Percentiles rank a stretch among this genome's conserved stretches.
Conservation (phyloP, 1,140 invertebrate species). For the Helicoverpa armigera region DNA sequence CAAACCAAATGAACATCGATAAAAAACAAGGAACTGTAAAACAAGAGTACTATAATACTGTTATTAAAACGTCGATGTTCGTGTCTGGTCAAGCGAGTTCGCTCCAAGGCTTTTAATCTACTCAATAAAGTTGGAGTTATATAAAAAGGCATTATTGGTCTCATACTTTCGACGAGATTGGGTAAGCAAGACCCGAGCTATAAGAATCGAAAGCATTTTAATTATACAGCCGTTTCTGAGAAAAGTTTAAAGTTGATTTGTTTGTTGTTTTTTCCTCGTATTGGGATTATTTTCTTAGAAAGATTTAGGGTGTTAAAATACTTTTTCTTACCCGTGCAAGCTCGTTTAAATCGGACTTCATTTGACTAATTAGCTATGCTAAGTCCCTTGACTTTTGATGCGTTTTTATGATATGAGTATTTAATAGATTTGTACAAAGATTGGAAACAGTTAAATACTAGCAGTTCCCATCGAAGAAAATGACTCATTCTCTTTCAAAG, state of each 20-base stretch:
- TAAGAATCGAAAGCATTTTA: conserved; percentile 46
- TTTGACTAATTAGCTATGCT: too few relatives aligned
- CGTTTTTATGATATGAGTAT: too few relatives aligned
- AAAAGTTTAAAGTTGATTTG: conserved; percentile 19
- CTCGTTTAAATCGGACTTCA: too few relatives aligned
- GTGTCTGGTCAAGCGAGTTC: conserved; percentile 27
- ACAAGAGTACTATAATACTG: conserved; percentile 1
- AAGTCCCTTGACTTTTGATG: too few relatives aligned
- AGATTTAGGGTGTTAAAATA: too few relatives aligned
- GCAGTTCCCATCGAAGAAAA: too few relatives aligned
- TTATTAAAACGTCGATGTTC: conserved; percentile 45
- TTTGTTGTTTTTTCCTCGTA: not conserved
- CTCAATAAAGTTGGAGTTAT: conserved; percentile 57
- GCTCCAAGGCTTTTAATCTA: conserved; percentile 57
- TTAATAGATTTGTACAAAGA: too few relatives aligned
- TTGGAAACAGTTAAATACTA: too few relatives aligned
- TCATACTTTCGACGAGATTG: conserved; percentile 50
- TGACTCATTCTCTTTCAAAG: not conserved
- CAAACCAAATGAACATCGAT: not conserved
- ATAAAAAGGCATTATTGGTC: conserved; percentile 55
- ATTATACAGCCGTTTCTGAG: conserved; percentile 40
- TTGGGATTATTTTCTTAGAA: too few relatives aligned
- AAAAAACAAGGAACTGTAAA: not conserved
- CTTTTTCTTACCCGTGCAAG: too few relatives aligned
- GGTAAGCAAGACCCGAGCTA: conserved; percentile 28